These are phyloP conservation scores for Gymnarchus niloticus DNA, from an alignment of 2,113 vertebrate species.

Conservation along the genomic window DNA sequence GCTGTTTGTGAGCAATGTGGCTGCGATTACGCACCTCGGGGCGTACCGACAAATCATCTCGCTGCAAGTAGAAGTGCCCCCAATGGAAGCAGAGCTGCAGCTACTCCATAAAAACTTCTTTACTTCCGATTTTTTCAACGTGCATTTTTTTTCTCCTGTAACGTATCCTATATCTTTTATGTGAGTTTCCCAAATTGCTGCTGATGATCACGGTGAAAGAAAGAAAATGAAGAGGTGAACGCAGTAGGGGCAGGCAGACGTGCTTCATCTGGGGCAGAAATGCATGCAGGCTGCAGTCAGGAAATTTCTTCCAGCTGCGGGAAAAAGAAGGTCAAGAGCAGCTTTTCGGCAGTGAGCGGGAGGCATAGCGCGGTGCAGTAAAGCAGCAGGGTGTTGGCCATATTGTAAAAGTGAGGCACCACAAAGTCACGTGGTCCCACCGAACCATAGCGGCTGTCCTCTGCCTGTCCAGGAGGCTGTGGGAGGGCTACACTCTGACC, in stretches of 20 bases:
- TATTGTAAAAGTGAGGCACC: too few relatives aligned
- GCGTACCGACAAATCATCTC: background rate
- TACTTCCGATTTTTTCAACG: background rate
- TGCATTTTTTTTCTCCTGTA: too few relatives aligned
- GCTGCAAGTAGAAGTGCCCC: background rate
- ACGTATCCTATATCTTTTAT: background rate
- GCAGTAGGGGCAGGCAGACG: background rate
- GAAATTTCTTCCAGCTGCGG: background rate
- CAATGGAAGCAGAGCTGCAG: background rate
- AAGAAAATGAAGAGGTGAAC: background rate
- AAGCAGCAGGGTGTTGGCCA: constrained; percentile 22
- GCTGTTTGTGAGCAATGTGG: constrained; percentile 32
- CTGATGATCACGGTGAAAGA: background rate
- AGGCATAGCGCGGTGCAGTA: constrained; percentile 29
- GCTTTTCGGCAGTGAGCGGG: constrained; percentile 33
- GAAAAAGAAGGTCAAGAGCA: constrained; percentile 43
- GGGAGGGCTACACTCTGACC: background rate
- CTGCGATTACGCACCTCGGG: background rate
- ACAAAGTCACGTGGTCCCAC: too few relatives aligned
- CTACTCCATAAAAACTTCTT: background rate
- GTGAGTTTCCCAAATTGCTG: background rate
- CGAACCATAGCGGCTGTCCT: too few relatives aligned
- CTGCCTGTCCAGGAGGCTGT: too few relatives aligned
- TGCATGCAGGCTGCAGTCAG: too few relatives aligned
- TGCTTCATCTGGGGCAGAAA: too few relatives aligned